phyloP scores from a whole-genome alignment of 2,113 vertebrate species.

The Labeo rohita region DNA sequence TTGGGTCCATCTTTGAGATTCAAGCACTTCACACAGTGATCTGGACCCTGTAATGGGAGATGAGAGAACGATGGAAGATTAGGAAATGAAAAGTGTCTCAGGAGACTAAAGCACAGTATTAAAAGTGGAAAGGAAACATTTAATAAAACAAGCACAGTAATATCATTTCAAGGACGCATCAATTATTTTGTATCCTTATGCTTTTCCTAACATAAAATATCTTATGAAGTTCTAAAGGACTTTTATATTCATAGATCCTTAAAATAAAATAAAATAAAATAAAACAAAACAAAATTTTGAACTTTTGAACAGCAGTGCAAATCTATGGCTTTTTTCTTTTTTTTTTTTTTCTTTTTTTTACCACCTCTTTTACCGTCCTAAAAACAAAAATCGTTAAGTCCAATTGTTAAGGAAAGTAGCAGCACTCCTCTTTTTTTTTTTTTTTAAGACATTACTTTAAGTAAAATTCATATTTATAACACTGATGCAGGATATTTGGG shows the following conservation, averaged over 20 bases:
- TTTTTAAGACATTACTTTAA: not conserved
- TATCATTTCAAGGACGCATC: not conserved
- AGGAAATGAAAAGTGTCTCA: constrained; percentile 9
- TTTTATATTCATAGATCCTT: too few relatives aligned
- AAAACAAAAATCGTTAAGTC: not conserved
- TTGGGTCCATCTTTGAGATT: constrained; percentile 93
- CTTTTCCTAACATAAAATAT: not conserved
- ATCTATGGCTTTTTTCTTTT: too few relatives aligned
- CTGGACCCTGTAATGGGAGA: constrained; percentile 77
- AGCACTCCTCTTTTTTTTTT: too few relatives aligned
- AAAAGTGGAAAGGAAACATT: not conserved
- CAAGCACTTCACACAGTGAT: constrained; percentile 85
- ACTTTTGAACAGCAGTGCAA: not conserved
- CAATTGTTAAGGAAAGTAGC: too few relatives aligned
- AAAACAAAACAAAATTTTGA: too few relatives aligned
- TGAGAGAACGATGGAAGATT: not conserved
- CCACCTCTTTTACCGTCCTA: not conserved
- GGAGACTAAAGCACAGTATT: not conserved
- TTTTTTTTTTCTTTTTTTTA: not conserved
- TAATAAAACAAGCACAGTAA: not conserved
- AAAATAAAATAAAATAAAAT: too few relatives aligned
- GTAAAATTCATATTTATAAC: not conserved
- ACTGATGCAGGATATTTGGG: not conserved
- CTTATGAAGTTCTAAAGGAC: not conserved
- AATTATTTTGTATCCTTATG: not conserved